A percentile compares a stretch with the other conserved stretches of the same genome.
These are phyloP conservation scores for Coelinius sp. DNA, from an alignment of 2,888 invertebrate species.

Conservation along the genomic window DNA sequence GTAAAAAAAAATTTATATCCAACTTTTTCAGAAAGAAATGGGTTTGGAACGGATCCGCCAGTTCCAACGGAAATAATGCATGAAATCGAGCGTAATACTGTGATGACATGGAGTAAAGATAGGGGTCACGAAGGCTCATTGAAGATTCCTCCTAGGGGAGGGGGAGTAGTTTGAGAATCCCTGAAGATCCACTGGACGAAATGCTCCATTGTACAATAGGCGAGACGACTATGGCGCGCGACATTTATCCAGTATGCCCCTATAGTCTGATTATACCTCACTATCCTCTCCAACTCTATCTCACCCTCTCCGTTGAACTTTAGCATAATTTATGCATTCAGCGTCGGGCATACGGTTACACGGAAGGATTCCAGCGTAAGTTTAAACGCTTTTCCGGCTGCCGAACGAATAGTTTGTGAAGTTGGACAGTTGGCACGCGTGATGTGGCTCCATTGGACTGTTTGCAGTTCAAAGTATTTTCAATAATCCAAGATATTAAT, in stretches of 20 bases:
- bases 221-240: conserved; percentile 36
- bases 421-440: conserved; percentile 43
- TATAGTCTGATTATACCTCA: conserved; percentile 39
- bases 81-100: conserved; percentile 25
- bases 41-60: background rate
- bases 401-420: conserved; percentile 59
- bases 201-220: conserved; percentile 34
- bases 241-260: conserved; percentile 27
- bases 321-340: conserved; percentile 58
- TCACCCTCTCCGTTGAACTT: conserved; percentile 50
- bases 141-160: conserved; percentile 12
- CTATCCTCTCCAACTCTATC: conserved; percentile 39
- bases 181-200: conserved; percentile 18
- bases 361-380: conserved; percentile 59
- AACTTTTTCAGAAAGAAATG: background rate
- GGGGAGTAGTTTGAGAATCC: conserved; percentile 3
- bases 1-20: conserved; percentile 3
- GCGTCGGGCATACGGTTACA: conserved; percentile 44
- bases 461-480: conserved; percentile 14
- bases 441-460: background rate
- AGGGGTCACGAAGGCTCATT: conserved; percentile 27
- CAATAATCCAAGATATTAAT: background rate
- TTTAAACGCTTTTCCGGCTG: conserved; percentile 57
- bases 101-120: conserved; percentile 11
- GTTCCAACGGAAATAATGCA: conserved; percentile 27